These are phyloP conservation scores for Pollicipes pollicipes DNA, from an alignment of 1,140 invertebrate species.

Conservation along the genomic window DNA sequence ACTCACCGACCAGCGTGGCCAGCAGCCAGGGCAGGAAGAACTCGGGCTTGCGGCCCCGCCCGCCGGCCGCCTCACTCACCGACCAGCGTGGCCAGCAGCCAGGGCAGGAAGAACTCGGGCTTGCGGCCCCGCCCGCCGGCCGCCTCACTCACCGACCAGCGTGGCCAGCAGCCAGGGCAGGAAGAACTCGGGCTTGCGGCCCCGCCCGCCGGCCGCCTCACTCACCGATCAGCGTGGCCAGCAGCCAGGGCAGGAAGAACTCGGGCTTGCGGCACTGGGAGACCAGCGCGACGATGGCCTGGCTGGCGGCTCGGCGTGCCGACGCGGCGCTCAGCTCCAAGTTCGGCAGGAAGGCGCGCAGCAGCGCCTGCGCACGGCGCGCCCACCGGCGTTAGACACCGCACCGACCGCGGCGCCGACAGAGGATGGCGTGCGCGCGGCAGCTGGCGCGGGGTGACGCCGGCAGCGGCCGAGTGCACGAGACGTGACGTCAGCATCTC, in stretches of 20 bases:
- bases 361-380: constrained; percentile 46
- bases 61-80: too few species aligned
- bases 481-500: too few species aligned
- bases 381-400: too few species aligned
- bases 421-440: too few species aligned
- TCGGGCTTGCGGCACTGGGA: constrained; percentile 41
- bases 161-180: constrained; percentile 36
- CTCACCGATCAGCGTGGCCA: constrained; percentile 30
- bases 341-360: constrained; percentile 46
- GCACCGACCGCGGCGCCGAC: too few species aligned
- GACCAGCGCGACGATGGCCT: constrained; percentile 42
- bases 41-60: too few species aligned
- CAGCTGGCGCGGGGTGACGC: too few species aligned
- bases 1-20: too few species aligned
- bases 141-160: constrained; percentile 25
- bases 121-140: constrained; percentile 5
- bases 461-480: too few species aligned
- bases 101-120: too few species aligned
- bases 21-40: too few species aligned
- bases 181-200: constrained; percentile 37
- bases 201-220: constrained; percentile 10
- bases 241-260: constrained; percentile 39
- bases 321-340: constrained; percentile 38
- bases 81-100: too few species aligned
- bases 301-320: constrained; percentile 42